Base-by-base conservation (phyloP, 1,140 invertebrate genomes). In the Calliphora vicina region DNA sequence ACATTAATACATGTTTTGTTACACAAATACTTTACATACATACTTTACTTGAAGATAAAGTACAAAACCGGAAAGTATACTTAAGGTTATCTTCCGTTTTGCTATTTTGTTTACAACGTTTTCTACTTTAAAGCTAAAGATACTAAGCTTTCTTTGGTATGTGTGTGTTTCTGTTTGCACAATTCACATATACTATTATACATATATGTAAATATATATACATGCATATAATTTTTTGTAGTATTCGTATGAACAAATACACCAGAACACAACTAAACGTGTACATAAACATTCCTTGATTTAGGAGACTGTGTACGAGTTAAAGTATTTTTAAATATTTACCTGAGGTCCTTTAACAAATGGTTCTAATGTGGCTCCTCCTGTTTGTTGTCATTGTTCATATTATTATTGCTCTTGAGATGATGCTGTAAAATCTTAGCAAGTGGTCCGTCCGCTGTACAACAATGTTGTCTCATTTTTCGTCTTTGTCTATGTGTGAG, bases 301-400 rank as follows among this genome's bases (percentile, higher is more conserved):
- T 67, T 67, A 25, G 9, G n/a, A 20, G 61, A 67, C 20, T 67
- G 50, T 57, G 9, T 20, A 25, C 5, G 61, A 67, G 61, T 67
- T 67, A 67, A 67, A 61, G 80, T 25, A 57, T 82, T 45, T 74
- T 74, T 74, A 82, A 82, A 82, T 82, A 82, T 82, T 82, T 82
- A 82, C 82, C 82, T 82, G 71, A 29, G 72, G 72, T 74, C 71
- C 72, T 82, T 76, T 26, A 74, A 71, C 67, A 82, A 82, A 81
- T 81, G 80, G 43, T 82, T 15, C 42, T 26, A 74, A 74, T 82
- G 71, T 81, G 43, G n/a, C 20, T 82, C 29, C 81, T 42, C 61
- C 50, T 50, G 23, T 82, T 74, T 74, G 82, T 82, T 82, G 82
- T 74, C 42, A 78, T 26, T 78, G 61, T 71, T 71, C 26, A 71